Conservation (phyloP, 2,113 vertebrate species). For the Balaenoptera acutorostrata region DNA sequence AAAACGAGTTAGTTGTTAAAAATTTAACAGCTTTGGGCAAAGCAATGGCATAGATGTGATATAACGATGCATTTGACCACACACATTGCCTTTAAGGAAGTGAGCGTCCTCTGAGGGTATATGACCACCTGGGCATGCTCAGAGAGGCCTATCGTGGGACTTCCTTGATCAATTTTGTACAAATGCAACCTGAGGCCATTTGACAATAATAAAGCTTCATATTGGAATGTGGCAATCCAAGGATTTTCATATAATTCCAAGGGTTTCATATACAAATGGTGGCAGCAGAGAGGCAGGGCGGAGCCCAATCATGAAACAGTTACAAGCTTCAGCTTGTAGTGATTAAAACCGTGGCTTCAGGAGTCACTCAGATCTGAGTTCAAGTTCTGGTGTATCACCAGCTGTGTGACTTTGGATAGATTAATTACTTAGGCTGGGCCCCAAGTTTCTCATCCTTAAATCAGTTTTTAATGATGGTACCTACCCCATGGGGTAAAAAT, state of each 20-base stretch:
- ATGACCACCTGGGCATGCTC: not conserved
- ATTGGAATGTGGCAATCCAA: not conserved
- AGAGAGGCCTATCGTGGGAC: not conserved
- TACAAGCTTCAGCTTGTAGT: not conserved
- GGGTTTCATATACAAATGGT: not conserved
- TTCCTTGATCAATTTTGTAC: not conserved
- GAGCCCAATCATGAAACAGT: not conserved
- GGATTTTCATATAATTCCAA: not conserved
- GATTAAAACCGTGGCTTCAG: not conserved
- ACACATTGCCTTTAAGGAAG: not conserved
- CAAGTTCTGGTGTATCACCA: not conserved
- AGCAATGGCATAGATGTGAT: not conserved
- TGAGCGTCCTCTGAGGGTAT: not conserved
- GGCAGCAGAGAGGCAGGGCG: not conserved
- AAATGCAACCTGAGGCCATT: not conserved
- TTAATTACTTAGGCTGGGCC: not conserved
- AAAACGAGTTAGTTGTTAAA: constrained; percentile 22
- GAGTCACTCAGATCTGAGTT: not conserved
- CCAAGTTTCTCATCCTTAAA: not conserved
- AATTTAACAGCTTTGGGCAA: constrained; percentile 6
- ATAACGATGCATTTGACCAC: not conserved
- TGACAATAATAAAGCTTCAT: not conserved
- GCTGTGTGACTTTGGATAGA: not conserved
- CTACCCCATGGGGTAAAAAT: not conserved
- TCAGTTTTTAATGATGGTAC: not conserved